Evolutionary conservation across 2,888 invertebrate genomes (phyloP).

Genomic region (Dendrolimus houi): DNA sequence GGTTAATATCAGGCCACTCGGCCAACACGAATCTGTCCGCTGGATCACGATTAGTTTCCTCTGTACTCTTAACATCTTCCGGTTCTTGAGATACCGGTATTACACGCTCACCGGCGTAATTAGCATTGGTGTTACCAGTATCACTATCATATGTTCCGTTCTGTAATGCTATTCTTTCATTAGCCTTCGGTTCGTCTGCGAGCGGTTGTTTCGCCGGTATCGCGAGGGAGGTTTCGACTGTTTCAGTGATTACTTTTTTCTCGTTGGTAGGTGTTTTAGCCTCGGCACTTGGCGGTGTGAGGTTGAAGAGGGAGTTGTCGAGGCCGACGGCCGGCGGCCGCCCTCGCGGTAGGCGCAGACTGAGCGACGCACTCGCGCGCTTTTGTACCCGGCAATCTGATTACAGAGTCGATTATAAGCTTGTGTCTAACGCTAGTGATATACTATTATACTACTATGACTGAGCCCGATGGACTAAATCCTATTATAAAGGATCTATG

Average conservation of each 20-base stretch:
- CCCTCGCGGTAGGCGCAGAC: conserved; percentile 57
- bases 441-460: no score
- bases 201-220: conserved; percentile 15
- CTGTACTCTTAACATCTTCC: conserved; percentile 6
- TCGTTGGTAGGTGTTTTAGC: conserved; percentile 50
- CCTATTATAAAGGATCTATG: no score
- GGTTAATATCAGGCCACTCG: conserved; percentile 53
- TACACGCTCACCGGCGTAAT: conserved; percentile 17
- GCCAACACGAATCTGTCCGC: conserved; percentile 43
- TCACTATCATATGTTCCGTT: not conserved
- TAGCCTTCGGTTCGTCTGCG: not conserved
- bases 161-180: conserved; percentile 1
- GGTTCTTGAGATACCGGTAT: conserved; percentile 13
- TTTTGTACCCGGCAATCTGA: conserved; percentile 73
- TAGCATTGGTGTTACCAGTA: conserved; percentile 6
- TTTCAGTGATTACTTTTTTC: conserved; percentile 18
- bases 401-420: conserved; percentile 26
- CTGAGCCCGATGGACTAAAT: no score
- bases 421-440: conserved; percentile 20
- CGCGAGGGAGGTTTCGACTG: conserved; percentile 24
- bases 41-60: conserved; percentile 12
- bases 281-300: conserved; percentile 68
- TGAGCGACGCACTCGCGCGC: conserved; percentile 61
- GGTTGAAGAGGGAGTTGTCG: conserved; percentile 54
- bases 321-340: conserved; percentile 59